Conservation (phyloP, 2,113 vertebrate species). For the Lophochroa leadbeateri region DNA sequence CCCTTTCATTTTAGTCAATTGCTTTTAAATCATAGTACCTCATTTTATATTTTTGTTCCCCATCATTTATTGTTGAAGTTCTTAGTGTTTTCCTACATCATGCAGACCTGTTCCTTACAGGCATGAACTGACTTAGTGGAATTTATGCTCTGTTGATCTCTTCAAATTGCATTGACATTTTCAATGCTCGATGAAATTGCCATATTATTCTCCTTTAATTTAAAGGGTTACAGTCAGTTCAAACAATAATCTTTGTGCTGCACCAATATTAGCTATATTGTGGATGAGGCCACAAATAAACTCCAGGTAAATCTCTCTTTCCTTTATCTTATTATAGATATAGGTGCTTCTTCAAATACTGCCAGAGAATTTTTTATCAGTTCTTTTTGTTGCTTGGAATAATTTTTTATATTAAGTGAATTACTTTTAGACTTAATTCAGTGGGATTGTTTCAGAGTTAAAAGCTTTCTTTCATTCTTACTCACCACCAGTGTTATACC, state of each 20-base stretch:
- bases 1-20: neutral
- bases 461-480: neutral
- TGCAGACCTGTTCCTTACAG: neutral
- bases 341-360: neutral
- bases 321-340: neutral
- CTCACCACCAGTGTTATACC: neutral
- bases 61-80: neutral
- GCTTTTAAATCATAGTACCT: neutral
- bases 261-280: neutral
- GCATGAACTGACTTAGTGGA: neutral
- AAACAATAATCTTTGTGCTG: neutral
- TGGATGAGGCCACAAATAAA: neutral
- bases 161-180: constrained; percentile 5
- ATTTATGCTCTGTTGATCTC: neutral
- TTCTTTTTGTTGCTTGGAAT: neutral
- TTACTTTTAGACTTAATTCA: neutral
- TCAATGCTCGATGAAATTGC: neutral
- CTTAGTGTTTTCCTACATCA: neutral
- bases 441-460: neutral
- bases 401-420: neutral
- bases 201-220: neutral
- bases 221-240: neutral
- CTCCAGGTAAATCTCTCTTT: neutral
- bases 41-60: neutral
- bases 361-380: neutral